phyloP scores from a whole-genome alignment of 2,113 vertebrate species.

The Osmerus mordax region DNA sequence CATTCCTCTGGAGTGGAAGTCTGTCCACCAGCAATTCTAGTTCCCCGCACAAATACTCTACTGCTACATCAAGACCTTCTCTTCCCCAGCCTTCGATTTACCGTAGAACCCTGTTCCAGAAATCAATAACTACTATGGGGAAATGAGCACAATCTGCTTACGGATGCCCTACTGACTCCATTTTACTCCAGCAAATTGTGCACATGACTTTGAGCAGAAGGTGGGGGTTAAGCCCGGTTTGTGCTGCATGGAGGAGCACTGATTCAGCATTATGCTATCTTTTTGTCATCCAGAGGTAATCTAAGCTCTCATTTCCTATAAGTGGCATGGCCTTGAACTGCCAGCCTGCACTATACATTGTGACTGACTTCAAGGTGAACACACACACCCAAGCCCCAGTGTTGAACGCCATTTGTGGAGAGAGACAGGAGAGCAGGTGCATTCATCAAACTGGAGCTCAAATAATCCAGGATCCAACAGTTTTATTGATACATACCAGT shows the following conservation, averaged over 20 bases:
- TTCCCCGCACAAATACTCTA: neutral
- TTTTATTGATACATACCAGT: conserved; percentile 20
- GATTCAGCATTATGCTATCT: conserved; percentile 23
- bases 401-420: neutral
- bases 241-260: conserved; percentile 10
- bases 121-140: conserved; percentile 21
- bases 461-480: conserved; percentile 8
- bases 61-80: conserved; percentile 19
- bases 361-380: neutral
- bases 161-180: conserved; percentile 23
- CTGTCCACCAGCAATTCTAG: no score
- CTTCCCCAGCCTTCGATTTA: conserved; percentile 7
- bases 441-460: neutral
- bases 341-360: neutral
- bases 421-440: neutral
- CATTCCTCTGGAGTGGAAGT: no score
- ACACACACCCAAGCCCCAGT: neutral
- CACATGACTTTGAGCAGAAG: conserved; percentile 18
- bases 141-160: conserved; percentile 23
- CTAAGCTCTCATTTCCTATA: conserved; percentile 16
- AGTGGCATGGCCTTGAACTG: neutral
- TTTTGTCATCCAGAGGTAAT: conserved; percentile 15
- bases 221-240: neutral
- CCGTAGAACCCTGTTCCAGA: neutral
- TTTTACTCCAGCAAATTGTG: conserved; percentile 22